Conservation (phyloP, 2,888 invertebrate species). For the Mechanitis messenoides region DNA sequence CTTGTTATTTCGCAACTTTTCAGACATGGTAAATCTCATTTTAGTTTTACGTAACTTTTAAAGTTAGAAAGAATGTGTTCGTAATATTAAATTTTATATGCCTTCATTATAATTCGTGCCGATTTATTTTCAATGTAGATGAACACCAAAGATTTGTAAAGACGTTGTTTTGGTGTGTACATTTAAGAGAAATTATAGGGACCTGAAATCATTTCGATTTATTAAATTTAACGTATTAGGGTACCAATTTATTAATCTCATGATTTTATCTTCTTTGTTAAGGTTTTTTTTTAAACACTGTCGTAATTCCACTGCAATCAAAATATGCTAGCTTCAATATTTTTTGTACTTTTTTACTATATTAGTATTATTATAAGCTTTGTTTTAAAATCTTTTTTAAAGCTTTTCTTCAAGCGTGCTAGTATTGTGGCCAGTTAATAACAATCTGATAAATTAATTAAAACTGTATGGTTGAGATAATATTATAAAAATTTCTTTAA, state of each 20-base stretch:
- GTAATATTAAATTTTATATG: conserved; percentile 59
- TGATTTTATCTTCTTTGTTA: conserved; percentile 47
- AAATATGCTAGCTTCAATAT: conserved; percentile 47
- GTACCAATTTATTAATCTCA: conserved; percentile 75
- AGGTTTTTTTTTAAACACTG: conserved; percentile 45
- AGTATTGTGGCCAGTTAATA: conserved; percentile 72
- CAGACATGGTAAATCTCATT: conserved; percentile 71
- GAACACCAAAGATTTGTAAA: conserved; percentile 75
- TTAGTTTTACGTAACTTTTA: conserved; percentile 63
- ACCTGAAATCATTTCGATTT: conserved; percentile 74
- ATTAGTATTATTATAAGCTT: conserved; percentile 49
- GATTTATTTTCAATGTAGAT: conserved; percentile 67
- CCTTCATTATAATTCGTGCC: conserved; percentile 63
- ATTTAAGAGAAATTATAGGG: conserved; percentile 74
- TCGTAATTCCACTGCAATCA: conserved; percentile 54
- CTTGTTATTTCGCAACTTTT: conserved; percentile 71
- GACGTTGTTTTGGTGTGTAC: conserved; percentile 70
- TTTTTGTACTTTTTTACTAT: conserved; percentile 59
- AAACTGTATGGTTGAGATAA: conserved; percentile 40
- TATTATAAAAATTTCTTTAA: conserved; percentile 19
- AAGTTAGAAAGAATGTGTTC: conserved; percentile 68
- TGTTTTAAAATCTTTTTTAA: conserved; percentile 41
- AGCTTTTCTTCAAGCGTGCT: conserved; percentile 57
- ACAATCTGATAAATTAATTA: conserved; percentile 62
- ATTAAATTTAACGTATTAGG: conserved; percentile 67